These are phyloP conservation scores for Arrhopalites spinosus DNA, from an alignment of 2,888 invertebrate species.

Conservation along the genomic window DNA sequence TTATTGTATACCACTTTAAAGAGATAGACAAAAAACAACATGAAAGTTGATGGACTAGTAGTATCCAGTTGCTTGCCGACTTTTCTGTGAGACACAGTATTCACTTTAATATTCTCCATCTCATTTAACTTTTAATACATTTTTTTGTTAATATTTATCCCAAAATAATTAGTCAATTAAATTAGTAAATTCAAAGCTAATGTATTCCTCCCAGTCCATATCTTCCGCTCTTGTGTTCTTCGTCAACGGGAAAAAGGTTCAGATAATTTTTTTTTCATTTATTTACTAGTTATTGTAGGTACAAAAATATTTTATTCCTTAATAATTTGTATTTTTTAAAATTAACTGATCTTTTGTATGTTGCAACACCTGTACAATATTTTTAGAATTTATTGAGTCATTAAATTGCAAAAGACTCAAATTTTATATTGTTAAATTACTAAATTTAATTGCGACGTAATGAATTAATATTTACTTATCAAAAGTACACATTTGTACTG, in stretches of 20 bases:
- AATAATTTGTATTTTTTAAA: no score
- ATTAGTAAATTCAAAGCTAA: constrained; percentile 8
- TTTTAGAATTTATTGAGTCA: no score
- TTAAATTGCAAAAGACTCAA: no score
- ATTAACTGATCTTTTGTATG: no score
- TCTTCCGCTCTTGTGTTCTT: constrained; percentile 63
- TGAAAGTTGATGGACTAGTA: not conserved
- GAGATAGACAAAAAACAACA: not conserved
- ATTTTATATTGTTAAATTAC: no score
- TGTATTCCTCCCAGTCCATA: constrained; percentile 45
- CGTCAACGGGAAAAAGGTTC: constrained; percentile 70
- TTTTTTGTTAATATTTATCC: not conserved
- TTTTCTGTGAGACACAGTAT: not conserved
- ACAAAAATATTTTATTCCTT: no score
- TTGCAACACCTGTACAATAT: no score
- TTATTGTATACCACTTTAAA: not conserved
- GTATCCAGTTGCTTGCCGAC: constrained; percentile 8
- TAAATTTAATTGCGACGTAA: no score
- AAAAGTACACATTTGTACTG: no score
- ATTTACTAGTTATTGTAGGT: not conserved
- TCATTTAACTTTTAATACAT: not conserved
- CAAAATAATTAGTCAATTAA: not conserved
- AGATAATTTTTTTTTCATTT: constrained; percentile 33
- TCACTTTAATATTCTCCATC: not conserved
- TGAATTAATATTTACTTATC: no score